These are phyloP conservation scores for Anas acuta DNA, from an alignment of 2,797 vertebrate species.

Conservation along the genomic window DNA sequence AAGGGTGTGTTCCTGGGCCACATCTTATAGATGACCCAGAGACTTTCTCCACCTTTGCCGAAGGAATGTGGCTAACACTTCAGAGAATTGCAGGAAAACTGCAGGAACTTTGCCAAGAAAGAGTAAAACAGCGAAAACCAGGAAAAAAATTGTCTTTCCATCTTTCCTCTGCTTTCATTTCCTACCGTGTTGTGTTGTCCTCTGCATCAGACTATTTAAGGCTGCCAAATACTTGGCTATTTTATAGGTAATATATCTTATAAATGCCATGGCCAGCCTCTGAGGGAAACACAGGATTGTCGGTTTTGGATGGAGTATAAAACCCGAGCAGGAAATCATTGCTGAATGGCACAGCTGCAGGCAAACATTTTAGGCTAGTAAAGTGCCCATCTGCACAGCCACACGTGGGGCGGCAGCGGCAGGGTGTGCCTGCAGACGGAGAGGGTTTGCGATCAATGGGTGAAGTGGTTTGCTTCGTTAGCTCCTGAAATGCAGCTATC, in stretches of 20 bases:
- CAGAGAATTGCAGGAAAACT: slow-evolving; percentile 51
- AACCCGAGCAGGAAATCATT: slow-evolving; percentile 72
- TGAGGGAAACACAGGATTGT: slow-evolving; percentile 70
- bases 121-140: slow-evolving; percentile 44
- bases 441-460: slow-evolving; percentile 35
- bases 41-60: slow-evolving; percentile 34
- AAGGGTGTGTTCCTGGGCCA: slow-evolving; percentile 36
- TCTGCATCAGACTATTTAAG: slow-evolving; percentile 59
- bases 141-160: slow-evolving; percentile 35
- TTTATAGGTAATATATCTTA: slow-evolving; percentile 74
- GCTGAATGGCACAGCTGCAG: slow-evolving; percentile 74
- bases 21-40: slow-evolving; percentile 35
- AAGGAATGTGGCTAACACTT: slow-evolving; percentile 46
- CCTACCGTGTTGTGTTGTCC: slow-evolving; percentile 63
- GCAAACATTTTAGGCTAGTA: slow-evolving; percentile 67
- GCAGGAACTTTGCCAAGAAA: slow-evolving; percentile 40
- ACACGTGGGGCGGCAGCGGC: slow-evolving; percentile 39
- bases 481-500: slow-evolving; percentile 42
- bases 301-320: slow-evolving; percentile 73
- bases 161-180: slow-evolving; percentile 54
- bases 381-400: slow-evolving; percentile 70
- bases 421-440: background rate
- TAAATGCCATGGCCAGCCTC: slow-evolving; percentile 70
- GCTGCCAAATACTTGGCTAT: slow-evolving; percentile 69
- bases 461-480: slow-evolving; percentile 42